Evolutionary conservation across 1,140 invertebrate genomes (phyloP), one percentile per base, ranked within the genome.

Genomic region (Streblospio benedicti): DNA sequence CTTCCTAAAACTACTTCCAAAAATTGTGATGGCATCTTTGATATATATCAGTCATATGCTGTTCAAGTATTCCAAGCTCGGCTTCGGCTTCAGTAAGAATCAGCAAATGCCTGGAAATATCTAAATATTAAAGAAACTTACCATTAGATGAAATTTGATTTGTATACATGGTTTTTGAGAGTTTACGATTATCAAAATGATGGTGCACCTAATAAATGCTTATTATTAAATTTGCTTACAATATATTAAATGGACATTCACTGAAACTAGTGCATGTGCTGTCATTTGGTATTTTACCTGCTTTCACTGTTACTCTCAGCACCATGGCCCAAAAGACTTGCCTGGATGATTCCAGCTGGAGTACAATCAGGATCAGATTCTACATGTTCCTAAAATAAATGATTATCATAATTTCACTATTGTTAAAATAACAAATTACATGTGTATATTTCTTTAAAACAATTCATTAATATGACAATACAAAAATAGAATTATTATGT

Each of bases 1-100:
- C 59, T 70, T 71, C 3, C 68, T 66, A 54, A 75, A 75, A 55
- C 70, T 75, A 53, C 70, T 73, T 16, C 73, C 72, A 67, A 74
- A 75, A 35, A 75, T 72, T 23, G 69, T 69, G 25, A 67, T 66
- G 2, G 70, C 64, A 33, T 63, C 56, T 2, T 63, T 64, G 30
- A 61, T 65, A 2, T 64, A 61, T 27, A 67, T 47, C 18, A 73
- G 59, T 41, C n/a, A n/a, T n/a, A n/a, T 70, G 57, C 33, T 72
- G 69, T 50, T 71, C 69, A 33, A 75, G 61, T 41, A 74, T 69
- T n/a, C 59, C 61, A 9, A 75, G 54, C 1, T 67, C 71, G 57
- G 67, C 69, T 44, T 70, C 72, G 61, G 73, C 74, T 43, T 74
- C 71, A 23, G 71, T 75, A 53, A 75, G 59, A 23, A 75, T 65